These are phyloP conservation scores for Aphis gossypii DNA, from an alignment of 1,140 invertebrate genomes.

Conservation along the genomic window DNA sequence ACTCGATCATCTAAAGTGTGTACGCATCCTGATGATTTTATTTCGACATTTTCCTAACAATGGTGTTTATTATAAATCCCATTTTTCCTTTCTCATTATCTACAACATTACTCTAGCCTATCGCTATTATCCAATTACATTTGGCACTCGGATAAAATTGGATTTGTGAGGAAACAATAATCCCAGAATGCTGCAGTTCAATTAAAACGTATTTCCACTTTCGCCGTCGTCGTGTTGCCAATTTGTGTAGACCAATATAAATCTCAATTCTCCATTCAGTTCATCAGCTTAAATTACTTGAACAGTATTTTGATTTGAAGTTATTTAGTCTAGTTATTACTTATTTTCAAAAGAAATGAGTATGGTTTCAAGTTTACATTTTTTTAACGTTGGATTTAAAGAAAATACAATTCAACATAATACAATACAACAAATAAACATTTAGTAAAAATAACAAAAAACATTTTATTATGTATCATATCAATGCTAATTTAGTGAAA, in stretches of 20 bases:
- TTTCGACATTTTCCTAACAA: not conserved
- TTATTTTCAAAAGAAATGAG: not conserved
- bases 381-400: not conserved
- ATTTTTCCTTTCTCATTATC: not conserved
- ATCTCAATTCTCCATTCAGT: not conserved
- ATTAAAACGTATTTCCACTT: not conserved
- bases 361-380: not conserved
- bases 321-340: not conserved
- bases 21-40: not conserved
- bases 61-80: not conserved
- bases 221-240: not conserved
- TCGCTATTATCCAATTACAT: not conserved
- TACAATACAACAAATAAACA: no score
- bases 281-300: not conserved
- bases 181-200: not conserved
- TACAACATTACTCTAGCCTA: not conserved
- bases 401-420: no score
- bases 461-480: not conserved
- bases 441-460: not conserved
- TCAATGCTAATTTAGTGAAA: not conserved
- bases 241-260: conserved; percentile 2
- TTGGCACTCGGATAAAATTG: not conserved
- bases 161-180: not conserved
- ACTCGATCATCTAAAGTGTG: conserved; percentile 2
- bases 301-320: not conserved